phyloP scores from a whole-genome alignment of 2,888 invertebrate genomes.

The Cacoxenus indagator region DNA sequence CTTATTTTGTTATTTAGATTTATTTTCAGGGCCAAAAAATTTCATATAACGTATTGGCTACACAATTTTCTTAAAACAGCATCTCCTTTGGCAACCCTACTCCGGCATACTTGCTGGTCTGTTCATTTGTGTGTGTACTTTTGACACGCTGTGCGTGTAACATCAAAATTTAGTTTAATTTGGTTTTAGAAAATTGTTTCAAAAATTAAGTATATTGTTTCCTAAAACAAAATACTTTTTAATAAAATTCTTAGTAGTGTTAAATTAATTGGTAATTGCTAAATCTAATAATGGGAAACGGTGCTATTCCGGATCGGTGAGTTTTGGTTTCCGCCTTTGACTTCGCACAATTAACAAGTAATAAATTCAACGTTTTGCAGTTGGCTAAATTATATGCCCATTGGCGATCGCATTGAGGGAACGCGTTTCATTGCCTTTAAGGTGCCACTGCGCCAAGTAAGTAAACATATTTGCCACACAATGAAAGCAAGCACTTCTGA shows the following conservation, averaged over 20 bases:
- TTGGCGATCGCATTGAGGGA: conserved; percentile 72
- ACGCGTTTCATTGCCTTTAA: conserved; percentile 75
- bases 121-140: no score
- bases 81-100: no score
- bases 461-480: conserved; percentile 47
- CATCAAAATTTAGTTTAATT: no score
- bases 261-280: conserved; percentile 17
- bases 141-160: no score
- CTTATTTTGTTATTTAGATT: no score
- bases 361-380: conserved; percentile 46
- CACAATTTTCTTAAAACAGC: no score
- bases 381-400: conserved; percentile 69
- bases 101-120: no score
- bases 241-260: background rate
- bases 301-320: conserved; percentile 52
- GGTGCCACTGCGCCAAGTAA: conserved; percentile 73
- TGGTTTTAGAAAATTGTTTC: no score
- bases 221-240: no score
- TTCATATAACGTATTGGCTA: no score
- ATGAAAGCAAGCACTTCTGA: background rate
- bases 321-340: conserved; percentile 9
- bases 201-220: no score
- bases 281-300: conserved; percentile 35
- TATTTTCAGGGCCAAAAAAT: no score
- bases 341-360: background rate